Conservation (phyloP, 2,797 vertebrate genomes). For the Acridotheres tristis region DNA sequence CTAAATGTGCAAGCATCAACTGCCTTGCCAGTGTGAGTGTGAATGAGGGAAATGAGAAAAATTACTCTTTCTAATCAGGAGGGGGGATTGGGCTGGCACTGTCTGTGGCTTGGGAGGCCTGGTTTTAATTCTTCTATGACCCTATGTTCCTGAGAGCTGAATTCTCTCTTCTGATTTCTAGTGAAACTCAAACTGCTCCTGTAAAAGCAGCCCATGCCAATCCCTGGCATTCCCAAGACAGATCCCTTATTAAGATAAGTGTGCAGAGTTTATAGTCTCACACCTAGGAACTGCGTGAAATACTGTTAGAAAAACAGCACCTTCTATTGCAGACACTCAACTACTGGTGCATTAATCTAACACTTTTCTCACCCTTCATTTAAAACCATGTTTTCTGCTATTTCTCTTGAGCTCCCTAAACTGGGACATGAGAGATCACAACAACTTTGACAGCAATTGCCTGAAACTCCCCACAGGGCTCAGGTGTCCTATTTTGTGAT, state of each 20-base stretch:
- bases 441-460: not conserved
- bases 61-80: not conserved
- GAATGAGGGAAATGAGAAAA: slow-evolving; percentile 12
- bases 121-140: not conserved
- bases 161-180: not conserved
- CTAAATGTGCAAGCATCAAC: not conserved
- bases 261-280: not conserved
- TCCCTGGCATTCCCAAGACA: not conserved
- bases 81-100: not conserved
- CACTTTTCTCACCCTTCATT: not conserved
- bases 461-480: not conserved
- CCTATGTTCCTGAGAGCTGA: not conserved
- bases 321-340: not conserved
- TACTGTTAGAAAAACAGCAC: not conserved
- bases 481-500: not conserved
- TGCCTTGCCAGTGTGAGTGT: not conserved
- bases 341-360: not conserved
- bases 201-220: not conserved
- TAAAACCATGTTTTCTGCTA: not conserved
- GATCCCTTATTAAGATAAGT: not conserved
- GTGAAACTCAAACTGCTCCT: not conserved
- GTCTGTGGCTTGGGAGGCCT: not conserved
- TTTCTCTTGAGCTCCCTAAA: not conserved
- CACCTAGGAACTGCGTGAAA: not conserved
- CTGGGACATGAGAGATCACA: not conserved